A percentile compares a stretch with the other conserved stretches of the same genome.
phyloP scores from a whole-genome alignment of 2,797 vertebrate species.

The Aselliscus stoliczkanus region DNA sequence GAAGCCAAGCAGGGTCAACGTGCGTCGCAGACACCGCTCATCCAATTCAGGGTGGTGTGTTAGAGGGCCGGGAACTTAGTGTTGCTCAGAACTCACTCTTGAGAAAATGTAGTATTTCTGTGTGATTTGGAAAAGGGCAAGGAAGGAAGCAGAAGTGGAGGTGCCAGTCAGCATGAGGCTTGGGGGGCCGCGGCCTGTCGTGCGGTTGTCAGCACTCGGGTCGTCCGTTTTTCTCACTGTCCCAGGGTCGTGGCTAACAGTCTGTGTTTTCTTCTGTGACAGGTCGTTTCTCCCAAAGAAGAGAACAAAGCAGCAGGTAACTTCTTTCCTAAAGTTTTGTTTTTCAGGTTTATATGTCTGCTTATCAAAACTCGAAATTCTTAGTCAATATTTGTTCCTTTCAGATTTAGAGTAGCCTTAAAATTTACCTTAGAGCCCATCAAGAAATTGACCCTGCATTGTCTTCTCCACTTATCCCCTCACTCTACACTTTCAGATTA shows the following conservation, averaged over 20 bases:
- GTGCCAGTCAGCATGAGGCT: rapidly evolving
- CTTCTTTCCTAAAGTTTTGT: not conserved
- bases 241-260: not conserved
- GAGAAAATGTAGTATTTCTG: not conserved
- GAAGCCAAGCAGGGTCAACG: rapidly evolving
- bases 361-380: not conserved
- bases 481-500: not conserved
- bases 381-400: not conserved
- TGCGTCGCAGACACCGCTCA: rapidly evolving
- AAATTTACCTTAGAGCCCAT: not conserved
- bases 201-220: rapidly evolving
- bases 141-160: not conserved
- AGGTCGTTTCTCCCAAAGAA: constrained; percentile 94
- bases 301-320: constrained; percentile 93
- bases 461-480: not conserved
- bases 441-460: not conserved
- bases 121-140: not conserved
- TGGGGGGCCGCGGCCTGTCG: rapidly evolving
- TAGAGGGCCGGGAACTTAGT: rapidly evolving
- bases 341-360: not conserved
- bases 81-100: rapidly evolving
- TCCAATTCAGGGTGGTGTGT: rapidly evolving
- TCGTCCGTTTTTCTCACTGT: rapidly evolving
- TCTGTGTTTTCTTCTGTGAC: constrained; percentile 11
- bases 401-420: not conserved